Conservation (phyloP, 2,113 vertebrate genomes). For the Corvus hawaiiensis region DNA sequence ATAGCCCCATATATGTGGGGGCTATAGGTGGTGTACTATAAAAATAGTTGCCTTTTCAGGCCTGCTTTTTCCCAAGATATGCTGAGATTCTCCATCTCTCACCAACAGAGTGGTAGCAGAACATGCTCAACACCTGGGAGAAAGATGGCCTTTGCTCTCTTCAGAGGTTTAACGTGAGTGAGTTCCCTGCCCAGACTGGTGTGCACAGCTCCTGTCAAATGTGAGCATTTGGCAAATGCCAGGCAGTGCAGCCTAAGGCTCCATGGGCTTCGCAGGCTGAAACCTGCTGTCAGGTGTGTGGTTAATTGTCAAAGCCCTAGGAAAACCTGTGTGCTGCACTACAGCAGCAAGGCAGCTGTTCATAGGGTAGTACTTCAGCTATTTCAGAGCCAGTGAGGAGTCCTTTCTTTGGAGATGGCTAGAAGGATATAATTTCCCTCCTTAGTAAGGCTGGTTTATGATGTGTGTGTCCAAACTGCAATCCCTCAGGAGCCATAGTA, state of each 20-base stretch:
- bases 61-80: not conserved
- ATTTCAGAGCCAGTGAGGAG: not conserved
- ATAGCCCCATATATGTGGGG: not conserved
- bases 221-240: not conserved
- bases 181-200: not conserved
- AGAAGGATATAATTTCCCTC: not conserved
- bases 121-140: not conserved
- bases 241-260: not conserved
- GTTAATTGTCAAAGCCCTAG: not conserved
- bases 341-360: not conserved
- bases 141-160: not conserved
- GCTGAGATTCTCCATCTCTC: not conserved
- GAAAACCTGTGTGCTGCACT: not conserved
- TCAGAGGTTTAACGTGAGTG: rapidly evolving
- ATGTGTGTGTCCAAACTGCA: not conserved
- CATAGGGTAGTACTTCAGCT: not conserved
- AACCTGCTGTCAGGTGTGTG: not conserved
- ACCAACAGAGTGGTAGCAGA: not conserved
- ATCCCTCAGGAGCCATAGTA: not conserved
- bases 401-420: not conserved
- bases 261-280: not conserved
- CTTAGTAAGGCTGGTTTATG: not conserved
- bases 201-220: not conserved
- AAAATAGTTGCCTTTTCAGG: not conserved
- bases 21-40: not conserved